phyloP scores from a whole-genome alignment of 2,888 invertebrate genomes.

The Endotricha flammealis region DNA sequence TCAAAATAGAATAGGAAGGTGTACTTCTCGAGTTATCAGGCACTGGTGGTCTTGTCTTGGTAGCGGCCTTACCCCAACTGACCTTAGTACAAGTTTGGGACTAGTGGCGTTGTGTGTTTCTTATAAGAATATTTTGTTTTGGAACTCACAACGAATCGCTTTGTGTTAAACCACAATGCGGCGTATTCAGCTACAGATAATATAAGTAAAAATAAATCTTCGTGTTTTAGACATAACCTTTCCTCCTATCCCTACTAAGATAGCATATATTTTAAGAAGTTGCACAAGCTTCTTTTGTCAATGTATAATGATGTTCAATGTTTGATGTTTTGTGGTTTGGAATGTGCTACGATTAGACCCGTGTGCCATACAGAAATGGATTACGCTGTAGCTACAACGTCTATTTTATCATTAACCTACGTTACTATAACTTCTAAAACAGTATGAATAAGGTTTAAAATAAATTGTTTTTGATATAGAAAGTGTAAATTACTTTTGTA shows the following conservation, averaged over 20 bases:
- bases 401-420: neutral
- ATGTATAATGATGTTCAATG: conserved; percentile 69
- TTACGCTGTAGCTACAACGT: conserved; percentile 22
- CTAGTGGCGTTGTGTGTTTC: no score
- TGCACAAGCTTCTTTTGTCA: conserved; percentile 75
- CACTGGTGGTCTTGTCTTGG: no score
- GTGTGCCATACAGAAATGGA: conserved; percentile 40
- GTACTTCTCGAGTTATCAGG: no score
- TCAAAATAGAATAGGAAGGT: no score
- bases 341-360: conserved; percentile 62
- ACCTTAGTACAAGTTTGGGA: no score
- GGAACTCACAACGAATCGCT: no score
- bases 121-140: no score
- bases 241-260: conserved; percentile 46
- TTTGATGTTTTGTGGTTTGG: conserved; percentile 67
- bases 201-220: no score
- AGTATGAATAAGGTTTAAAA: conserved; percentile 20
- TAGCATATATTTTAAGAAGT: conserved; percentile 62
- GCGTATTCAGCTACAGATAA: no score
- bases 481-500: conserved; percentile 11
- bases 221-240: no score
- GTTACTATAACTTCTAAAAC: conserved; percentile 6
- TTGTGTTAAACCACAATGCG: no score
- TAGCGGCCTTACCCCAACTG: no score
- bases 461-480: conserved; percentile 19